Percentiles rank a stretch among this genome's conserved stretches.
phyloP scores from a whole-genome alignment of 2,888 invertebrate species.

The Harmothoe impar region DNA sequence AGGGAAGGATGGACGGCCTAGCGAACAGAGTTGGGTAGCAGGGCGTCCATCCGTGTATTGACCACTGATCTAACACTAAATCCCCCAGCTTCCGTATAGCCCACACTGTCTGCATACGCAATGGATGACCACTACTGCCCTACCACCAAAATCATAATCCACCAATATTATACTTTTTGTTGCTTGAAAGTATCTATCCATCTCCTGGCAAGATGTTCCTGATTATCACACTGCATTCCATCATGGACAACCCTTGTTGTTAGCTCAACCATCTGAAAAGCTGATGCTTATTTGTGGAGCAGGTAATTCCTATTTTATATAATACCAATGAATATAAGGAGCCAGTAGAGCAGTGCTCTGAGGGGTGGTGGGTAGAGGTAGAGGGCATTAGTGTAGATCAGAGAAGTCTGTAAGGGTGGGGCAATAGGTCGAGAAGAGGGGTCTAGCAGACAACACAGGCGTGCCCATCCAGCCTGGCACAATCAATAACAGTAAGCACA shows the following conservation, averaged over 20 bases:
- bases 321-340: too few relatives aligned
- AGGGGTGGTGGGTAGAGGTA: neutral
- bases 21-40: neutral
- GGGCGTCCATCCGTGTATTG: neutral
- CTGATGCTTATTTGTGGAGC: too few relatives aligned
- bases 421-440: neutral
- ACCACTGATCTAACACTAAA: constrained; percentile 18
- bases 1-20: too few relatives aligned
- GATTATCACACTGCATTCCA: too few relatives aligned
- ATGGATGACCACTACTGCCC: neutral
- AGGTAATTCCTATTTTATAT: too few relatives aligned
- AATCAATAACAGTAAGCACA: constrained; percentile 22
- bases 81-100: constrained; percentile 8
- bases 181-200: too few relatives aligned
- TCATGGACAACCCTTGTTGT: too few relatives aligned
- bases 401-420: neutral
- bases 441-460: neutral
- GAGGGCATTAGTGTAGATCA: constrained; percentile 23
- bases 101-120: neutral
- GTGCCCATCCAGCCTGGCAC: too few relatives aligned
- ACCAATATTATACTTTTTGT: neutral
- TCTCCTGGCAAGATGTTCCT: too few relatives aligned
- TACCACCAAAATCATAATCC: neutral
- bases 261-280: too few relatives aligned
- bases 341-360: too few relatives aligned